phyloP scores from a whole-genome alignment of 2,888 invertebrate genomes.

The Papilio elwesi region DNA sequence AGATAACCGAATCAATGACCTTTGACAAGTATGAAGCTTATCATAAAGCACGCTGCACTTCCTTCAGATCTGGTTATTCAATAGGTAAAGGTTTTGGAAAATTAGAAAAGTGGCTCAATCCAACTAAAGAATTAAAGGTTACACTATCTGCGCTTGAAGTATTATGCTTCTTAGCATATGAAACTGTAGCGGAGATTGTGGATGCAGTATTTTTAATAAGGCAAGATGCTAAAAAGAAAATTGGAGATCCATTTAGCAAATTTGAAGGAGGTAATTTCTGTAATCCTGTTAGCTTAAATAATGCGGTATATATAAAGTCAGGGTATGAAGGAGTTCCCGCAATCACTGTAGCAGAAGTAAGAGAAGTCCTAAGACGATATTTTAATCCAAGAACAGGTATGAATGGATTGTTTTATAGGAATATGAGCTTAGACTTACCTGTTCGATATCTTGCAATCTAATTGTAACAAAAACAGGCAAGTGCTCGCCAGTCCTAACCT shows the following conservation, averaged over 20 bases:
- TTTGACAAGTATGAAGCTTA: constrained; percentile 89
- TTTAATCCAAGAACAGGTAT: constrained; percentile 85
- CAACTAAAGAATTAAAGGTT: constrained; percentile 85
- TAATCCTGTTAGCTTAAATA: constrained; percentile 84
- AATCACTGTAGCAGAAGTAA: constrained; percentile 91
- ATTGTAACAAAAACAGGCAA: no score
- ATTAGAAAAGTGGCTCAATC: constrained; percentile 86
- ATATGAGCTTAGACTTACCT: constrained; percentile 75
- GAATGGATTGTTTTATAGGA: constrained; percentile 79
- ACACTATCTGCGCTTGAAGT: constrained; percentile 88
- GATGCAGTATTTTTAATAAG: constrained; percentile 93
- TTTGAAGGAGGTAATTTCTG: constrained; percentile 86
- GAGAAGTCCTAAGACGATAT: constrained; percentile 91
- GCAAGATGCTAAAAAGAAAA: constrained; percentile 88
- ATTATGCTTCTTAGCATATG: constrained; percentile 93
- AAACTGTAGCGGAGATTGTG: constrained; percentile 94
- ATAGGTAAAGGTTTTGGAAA: constrained; percentile 82
- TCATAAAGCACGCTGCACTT: constrained; percentile 90
- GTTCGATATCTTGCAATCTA: constrained; percentile 67
- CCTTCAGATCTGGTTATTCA: constrained; percentile 85
- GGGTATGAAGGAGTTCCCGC: constrained; percentile 88
- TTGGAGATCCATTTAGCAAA: constrained; percentile 88
- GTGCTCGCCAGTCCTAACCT: no score
- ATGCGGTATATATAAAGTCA: constrained; percentile 82
- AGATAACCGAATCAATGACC: constrained; percentile 81